Base-by-base conservation (phyloP, 64 coral and sea anemone species). In the Dendrophyllia cribrosa region DNA sequence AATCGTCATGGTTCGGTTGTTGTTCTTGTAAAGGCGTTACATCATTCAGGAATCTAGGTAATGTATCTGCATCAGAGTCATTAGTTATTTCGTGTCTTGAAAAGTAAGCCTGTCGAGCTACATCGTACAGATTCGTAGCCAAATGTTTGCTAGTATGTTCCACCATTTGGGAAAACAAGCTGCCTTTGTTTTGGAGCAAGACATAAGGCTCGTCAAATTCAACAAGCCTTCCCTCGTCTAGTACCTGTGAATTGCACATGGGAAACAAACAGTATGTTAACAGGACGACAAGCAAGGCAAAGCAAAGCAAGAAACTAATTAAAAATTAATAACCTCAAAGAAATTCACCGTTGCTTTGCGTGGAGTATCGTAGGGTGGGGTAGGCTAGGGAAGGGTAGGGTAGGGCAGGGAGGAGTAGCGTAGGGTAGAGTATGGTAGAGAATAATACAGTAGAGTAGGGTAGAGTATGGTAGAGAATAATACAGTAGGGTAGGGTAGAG, bases 201-300 rank as follows among this genome's bases (percentile, higher is more conserved):
- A 96, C 45, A 34, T 96, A 94, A 43, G 97, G 97, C 65, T 96
- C 97, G 59, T 99, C 97, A 66, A 99, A 99, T 59, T 99, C 97
- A 14, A 94, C 72, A 26, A 99, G 83, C 56, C 45, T 69, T 70
- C 97, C 97, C 52, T 93, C 94, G 84, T 96, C 91, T 66, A 99
- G 82, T 0, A 99, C 97, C 97, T 99, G 23, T 26, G 58, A 71
- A 49, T 68, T 34, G 6, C 12, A 67, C 14, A 34, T 34, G 2
- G 2, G 34, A 34, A 34, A 34, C 0, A 44, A 82, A 65, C 4
- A 49, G 5, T 16, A 62, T 10, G 53, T 56, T 56, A 9, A 7
- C 53, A 56, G 12, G 53, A 47, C 15, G 80, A 47, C 5, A 47
- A 34, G 34, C 34, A 65, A 34, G 34, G 34, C 34, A 34, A 34